These are phyloP conservation scores for Notarius lentiginosus DNA, from an alignment of 2,113 vertebrate genomes.

Conservation along the genomic window DNA sequence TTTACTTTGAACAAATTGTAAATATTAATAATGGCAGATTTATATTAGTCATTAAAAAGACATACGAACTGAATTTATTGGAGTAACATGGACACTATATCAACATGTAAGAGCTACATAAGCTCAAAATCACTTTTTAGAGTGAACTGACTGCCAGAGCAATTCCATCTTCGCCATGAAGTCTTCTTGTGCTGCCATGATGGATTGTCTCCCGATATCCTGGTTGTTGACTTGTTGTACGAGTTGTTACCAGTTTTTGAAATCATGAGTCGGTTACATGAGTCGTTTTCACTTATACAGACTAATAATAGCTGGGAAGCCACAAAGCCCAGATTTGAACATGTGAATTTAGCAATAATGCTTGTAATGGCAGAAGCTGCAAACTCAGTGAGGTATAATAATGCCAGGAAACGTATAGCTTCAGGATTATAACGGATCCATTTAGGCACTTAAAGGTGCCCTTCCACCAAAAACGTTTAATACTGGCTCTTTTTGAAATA, in stretches of 20 bases:
- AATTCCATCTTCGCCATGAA: not conserved
- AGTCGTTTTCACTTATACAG: not conserved
- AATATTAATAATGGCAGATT: not conserved
- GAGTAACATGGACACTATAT: no score
- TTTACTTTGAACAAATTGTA: not conserved
- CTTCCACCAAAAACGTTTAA: no score
- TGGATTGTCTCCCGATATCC: not conserved
- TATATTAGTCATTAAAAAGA: not conserved
- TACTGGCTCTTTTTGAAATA: no score
- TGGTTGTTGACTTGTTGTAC: not conserved
- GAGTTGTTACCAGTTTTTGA: not conserved
- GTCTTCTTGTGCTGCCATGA: not conserved
- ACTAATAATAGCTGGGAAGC: not conserved
- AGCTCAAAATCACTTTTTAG: not conserved
- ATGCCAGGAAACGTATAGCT: not conserved
- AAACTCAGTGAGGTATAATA: not conserved
- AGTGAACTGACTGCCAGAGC: not conserved
- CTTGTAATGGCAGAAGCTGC: not conserved
- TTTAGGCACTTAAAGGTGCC: conserved; percentile 7
- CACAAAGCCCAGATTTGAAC: not conserved
- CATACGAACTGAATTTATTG: no score
- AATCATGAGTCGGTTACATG: not conserved
- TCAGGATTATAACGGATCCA: not conserved
- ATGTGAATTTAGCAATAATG: not conserved
- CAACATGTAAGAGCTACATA: not conserved